A percentile compares a stretch with the other conserved stretches of the same genome.
Evolutionary conservation across 1,140 invertebrate genomes (phyloP).

Genomic region (Solen grandis): DNA sequence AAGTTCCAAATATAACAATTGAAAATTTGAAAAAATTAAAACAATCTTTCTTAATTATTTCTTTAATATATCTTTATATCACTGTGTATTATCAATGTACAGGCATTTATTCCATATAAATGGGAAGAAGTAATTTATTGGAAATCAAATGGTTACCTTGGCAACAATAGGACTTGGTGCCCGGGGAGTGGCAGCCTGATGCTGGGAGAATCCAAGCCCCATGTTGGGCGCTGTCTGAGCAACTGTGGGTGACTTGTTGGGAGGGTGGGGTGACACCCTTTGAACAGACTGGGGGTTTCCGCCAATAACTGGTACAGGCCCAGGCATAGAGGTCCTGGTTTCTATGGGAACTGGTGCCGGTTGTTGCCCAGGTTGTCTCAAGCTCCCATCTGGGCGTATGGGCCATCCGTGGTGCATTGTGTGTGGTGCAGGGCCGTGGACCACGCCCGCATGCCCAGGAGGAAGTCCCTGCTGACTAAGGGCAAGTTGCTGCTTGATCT

Average conservation of each 20-base stretch:
- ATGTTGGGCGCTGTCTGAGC: constrained; percentile 67
- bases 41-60: too few species aligned
- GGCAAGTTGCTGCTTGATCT: constrained; percentile 44
- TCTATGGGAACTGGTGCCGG: constrained; percentile 9
- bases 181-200: constrained; percentile 47
- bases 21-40: too few species aligned
- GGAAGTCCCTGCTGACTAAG: constrained; percentile 23
- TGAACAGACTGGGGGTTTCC: constrained; percentile 48
- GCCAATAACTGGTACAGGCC: constrained; percentile 43
- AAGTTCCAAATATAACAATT: too few species aligned
- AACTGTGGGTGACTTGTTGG: constrained; percentile 64
- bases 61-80: too few species aligned
- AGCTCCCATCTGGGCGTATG: constrained; percentile 13
- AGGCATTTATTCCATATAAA: too few species aligned
- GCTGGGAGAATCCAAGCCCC: constrained; percentile 54
- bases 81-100: too few species aligned
- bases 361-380: constrained; percentile 34
- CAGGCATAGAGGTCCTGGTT: constrained; percentile 38
- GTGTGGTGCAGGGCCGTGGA: not conserved
- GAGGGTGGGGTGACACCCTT: constrained; percentile 62
- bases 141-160: too few species aligned
- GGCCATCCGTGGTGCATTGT: constrained; percentile 36
- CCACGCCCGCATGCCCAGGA: not conserved
- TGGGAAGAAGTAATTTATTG: too few species aligned
- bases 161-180: constrained; percentile 54